Base-by-base conservation (phyloP, 1,140 invertebrate species). In the Trichoplusia ni region DNA sequence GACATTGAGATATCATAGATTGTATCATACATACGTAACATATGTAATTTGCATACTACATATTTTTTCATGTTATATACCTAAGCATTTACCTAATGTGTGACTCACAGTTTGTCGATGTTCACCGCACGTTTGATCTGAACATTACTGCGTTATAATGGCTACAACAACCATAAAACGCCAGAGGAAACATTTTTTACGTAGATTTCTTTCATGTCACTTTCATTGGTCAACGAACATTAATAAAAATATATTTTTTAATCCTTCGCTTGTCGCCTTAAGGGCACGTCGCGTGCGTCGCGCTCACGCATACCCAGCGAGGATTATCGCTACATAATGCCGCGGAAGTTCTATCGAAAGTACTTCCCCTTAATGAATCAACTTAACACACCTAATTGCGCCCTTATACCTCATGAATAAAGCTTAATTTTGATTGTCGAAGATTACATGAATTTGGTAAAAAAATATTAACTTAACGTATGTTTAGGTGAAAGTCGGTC, bases 251-350 rank as follows among this genome's bases (percentile, higher is more conserved):
- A 38, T 63, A 47, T 75, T 64, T 75, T 73, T 80, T 75, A 79
- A 77, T 81, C 77, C 53, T 69, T 44, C 64, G 65, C 71, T 71
- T 56, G 71, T 49, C 65, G 68, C 73, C 68, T 73, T 70, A 75
- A 71, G 69, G 59, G 59, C 67, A 71, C 71, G 61, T 72, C 61
- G 66, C 38, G 56, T 19, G 61, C 46, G 65, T 35, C 79, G 71
- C 79, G 78, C 67, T 63, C 77, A 68, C 77, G 83, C 83, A 86
- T 77, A 67, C 69, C 56, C 40, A 69, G 60, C 44, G 67, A 70
- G 77, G 83, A 86, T 86, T 86, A 86, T 73, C 73, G 66, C 64
- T 42, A 69, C 71, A 75, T 56, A 76, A 71, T 75, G 69, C 74
- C 67, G 59, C 67, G 64, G 67, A 71, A 76, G 70, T 67, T 65